A percentile compares a stretch with the other conserved stretches of the same genome.
Conservation (phyloP, 2,797 vertebrate species). For the Peromyscus nudipes region DNA sequence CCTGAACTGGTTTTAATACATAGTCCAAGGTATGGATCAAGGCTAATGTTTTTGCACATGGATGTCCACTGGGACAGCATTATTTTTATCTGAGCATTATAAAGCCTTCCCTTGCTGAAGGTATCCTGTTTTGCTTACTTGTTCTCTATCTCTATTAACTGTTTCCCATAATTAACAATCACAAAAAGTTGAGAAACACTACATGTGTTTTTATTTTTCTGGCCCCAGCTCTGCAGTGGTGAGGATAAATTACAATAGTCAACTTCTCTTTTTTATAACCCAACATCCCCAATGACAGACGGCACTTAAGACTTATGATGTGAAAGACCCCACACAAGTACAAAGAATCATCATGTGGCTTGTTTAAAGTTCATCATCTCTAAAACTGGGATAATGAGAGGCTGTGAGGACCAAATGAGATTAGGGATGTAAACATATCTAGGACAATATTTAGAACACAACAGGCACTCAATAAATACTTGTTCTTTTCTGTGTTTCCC, state of each 20-base stretch:
- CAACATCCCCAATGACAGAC: slow-evolving; percentile 21
- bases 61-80: not conserved
- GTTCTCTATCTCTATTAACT: slow-evolving; percentile 14
- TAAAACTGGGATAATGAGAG: slow-evolving; percentile 68
- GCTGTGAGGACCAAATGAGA: slow-evolving; percentile 69
- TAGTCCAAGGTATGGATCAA: not conserved
- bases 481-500: slow-evolving; percentile 61
- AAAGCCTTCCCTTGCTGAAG: not conserved
- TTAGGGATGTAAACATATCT: slow-evolving; percentile 66
- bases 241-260: slow-evolving; percentile 56
- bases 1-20: slow-evolving; percentile 45
- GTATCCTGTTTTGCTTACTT: not conserved
- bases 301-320: slow-evolving; percentile 61
- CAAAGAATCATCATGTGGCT: slow-evolving; percentile 65
- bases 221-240: not conserved
- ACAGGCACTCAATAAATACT: slow-evolving; percentile 75
- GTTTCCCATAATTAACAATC: not conserved
- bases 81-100: slow-evolving; percentile 5
- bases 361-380: slow-evolving; percentile 65
- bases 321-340: slow-evolving; percentile 42
- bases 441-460: slow-evolving; percentile 71
- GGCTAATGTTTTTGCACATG: not conserved
- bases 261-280: slow-evolving; percentile 65
- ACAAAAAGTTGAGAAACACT: slow-evolving; percentile 24
- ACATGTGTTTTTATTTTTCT: slow-evolving; percentile 37